Evolutionary conservation across 2,113 vertebrate species (phyloP), one percentile per base, ranked within the genome.

Genomic region (Brachyhypopomus occidentalis): DNA sequence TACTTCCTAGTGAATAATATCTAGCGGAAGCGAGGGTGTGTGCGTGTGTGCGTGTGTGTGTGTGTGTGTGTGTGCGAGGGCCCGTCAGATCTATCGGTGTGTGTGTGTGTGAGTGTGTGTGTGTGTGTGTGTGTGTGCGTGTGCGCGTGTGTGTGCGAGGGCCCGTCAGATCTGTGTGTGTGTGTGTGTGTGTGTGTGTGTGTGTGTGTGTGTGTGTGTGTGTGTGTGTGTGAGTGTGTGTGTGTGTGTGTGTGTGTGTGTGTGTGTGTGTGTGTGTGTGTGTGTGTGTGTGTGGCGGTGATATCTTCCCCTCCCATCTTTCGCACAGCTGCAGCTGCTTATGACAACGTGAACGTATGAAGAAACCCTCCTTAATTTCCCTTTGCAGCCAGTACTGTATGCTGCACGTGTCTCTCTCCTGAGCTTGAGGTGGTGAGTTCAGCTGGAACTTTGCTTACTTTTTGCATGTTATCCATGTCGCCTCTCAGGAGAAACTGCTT

Each of bases 271-370:
- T 30, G n/a, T 56, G 12, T 23, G 69, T 56, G 72, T 23, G 60
- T 59, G 41, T 7, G 70, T 58, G 72, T 25, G 62, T 59, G 74
- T 72, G 66, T 74, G 59, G 78, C 23, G 25, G 20, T 74, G 60
- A 66, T 60, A 80, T 74, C 74, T 74, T 22, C 9, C 45, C 9
- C 12, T 48, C 63, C 58, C 6, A 59, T 25, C 70, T 70, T 74
- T 80, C 70, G 55, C 59, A 80, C 63, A 58, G 41, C 16, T 58
- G 56, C 71, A 64, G 60, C 59, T 74, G 41, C 78, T 19, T 74
- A 45, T 41, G 41, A 41, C 41, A 7, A 41, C 62, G 7, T 23
- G 52, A 19, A 55, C 45, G 22, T 64, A 14, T 64, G 11, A 16
- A 34, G 25, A 9, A 22, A 5, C 27, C 9, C 41, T 14, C 14